Conservation (phyloP, 64 coral and sea anemone genomes). For the Astreopora myriophthalma region DNA sequence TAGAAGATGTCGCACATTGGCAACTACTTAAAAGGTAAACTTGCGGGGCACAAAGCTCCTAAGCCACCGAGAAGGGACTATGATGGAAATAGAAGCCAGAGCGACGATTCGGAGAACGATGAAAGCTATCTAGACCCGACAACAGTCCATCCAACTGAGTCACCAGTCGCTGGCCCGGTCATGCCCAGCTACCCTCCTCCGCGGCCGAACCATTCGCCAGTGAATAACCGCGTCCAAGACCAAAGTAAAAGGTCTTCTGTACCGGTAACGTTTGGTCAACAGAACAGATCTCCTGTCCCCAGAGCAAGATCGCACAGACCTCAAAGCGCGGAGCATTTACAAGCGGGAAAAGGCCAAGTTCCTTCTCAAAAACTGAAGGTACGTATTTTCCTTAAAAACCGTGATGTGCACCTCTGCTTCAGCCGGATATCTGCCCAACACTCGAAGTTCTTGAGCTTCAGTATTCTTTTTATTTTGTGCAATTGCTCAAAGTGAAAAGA, state of each 20-base stretch:
- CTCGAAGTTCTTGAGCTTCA: too few species aligned
- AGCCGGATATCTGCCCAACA: too few species aligned
- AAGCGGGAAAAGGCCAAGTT: not conserved
- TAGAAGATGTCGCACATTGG: slow-evolving; percentile 78
- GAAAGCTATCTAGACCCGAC: slow-evolving; percentile 80
- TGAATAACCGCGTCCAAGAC: not conserved
- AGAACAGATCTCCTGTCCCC: not conserved
- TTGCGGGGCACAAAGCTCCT: slow-evolving; percentile 62
- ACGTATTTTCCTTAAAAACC: not conserved
- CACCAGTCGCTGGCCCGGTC: slow-evolving; percentile 39
- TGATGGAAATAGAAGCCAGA: slow-evolving; percentile 35
- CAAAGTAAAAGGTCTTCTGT: slow-evolving; percentile 15
- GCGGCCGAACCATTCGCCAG: slow-evolving; percentile 83
- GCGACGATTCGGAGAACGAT: slow-evolving; percentile 68
- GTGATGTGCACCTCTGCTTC: too few species aligned
- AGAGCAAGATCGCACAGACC: slow-evolving; percentile 12
- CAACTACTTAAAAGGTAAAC: slow-evolving; percentile 74
- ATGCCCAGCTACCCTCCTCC: slow-evolving; percentile 95
- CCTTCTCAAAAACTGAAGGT: not conserved
- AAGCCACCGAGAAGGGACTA: slow-evolving; percentile 80
- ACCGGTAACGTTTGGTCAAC: not conserved
- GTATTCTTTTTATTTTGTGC: too few species aligned
- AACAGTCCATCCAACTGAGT: slow-evolving; percentile 39
- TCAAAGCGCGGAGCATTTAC: slow-evolving; percentile 4
- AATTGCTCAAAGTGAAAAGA: too few species aligned